These are phyloP conservation scores for Microchirus variegatus DNA, from an alignment of 2,797 vertebrate species.

Conservation along the genomic window DNA sequence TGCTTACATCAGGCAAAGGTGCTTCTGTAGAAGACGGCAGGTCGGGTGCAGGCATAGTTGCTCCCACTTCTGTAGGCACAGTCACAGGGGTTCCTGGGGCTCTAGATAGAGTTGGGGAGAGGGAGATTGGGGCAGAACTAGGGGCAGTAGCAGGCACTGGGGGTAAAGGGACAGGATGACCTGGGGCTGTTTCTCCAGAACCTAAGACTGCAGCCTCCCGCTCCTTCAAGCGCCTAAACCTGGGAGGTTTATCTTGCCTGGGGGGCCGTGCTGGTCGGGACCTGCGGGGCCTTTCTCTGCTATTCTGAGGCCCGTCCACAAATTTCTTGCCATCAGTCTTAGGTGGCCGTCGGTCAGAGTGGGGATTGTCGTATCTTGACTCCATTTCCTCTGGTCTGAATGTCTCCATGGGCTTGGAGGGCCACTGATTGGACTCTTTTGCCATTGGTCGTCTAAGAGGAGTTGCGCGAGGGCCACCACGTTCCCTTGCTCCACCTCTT, in stretches of 20 bases:
- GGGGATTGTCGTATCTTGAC: slow-evolving; percentile 74
- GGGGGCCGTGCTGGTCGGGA: slow-evolving; percentile 94
- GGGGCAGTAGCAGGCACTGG: slow-evolving; percentile 71
- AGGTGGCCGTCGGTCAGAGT: slow-evolving; percentile 79
- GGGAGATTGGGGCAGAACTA: slow-evolving; percentile 43
- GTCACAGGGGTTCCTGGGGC: slow-evolving; percentile 73
- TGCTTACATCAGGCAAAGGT: slow-evolving; percentile 65
- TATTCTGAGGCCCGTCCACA: slow-evolving; percentile 85
- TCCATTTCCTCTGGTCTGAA: slow-evolving; percentile 90
- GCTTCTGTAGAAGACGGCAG: slow-evolving; percentile 60
- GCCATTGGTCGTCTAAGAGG: slow-evolving; percentile 85
- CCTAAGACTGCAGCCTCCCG: slow-evolving; percentile 83
- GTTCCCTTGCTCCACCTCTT: slow-evolving; percentile 87
- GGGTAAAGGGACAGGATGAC: slow-evolving; percentile 50
- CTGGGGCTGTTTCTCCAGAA: slow-evolving; percentile 83
- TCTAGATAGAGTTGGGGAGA: slow-evolving; percentile 75
- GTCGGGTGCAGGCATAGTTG: slow-evolving; percentile 58
- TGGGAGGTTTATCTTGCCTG: slow-evolving; percentile 95
- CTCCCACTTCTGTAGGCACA: slow-evolving; percentile 55
- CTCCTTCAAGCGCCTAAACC: slow-evolving; percentile 93
- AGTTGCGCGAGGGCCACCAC: slow-evolving; percentile 86
- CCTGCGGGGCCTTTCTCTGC: slow-evolving; percentile 90
- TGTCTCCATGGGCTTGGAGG: slow-evolving; percentile 86
- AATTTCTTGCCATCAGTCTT: slow-evolving; percentile 92
- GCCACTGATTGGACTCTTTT: slow-evolving; percentile 86